A percentile compares a stretch with the other conserved stretches of the same genome.
These are phyloP conservation scores for Phania funesta DNA, from an alignment of 2,888 invertebrate genomes.

Conservation along the genomic window DNA sequence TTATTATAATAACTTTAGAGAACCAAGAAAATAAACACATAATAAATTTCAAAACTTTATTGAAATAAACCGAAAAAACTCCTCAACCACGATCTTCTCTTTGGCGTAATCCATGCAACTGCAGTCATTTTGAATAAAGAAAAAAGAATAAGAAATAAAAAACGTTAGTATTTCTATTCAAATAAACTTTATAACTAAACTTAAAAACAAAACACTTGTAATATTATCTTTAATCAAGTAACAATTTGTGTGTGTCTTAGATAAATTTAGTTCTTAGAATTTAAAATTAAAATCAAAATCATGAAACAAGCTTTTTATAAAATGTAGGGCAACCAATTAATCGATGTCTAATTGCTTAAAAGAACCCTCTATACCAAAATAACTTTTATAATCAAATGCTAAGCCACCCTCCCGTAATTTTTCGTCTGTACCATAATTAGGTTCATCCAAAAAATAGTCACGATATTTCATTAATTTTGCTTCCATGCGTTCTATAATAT, in stretches of 20 bases:
- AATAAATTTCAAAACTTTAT: slow-evolving; percentile 14
- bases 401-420: slow-evolving; percentile 72
- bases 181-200: slow-evolving; percentile 5
- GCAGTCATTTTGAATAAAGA: slow-evolving; percentile 16
- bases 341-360: slow-evolving; percentile 78
- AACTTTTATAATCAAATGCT: slow-evolving; percentile 70
- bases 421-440: slow-evolving; percentile 75
- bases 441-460: slow-evolving; percentile 75
- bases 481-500: slow-evolving; percentile 77
- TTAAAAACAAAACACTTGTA: slow-evolving; percentile 17
- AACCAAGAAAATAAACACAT: too few relatives aligned
- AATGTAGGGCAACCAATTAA: slow-evolving; percentile 67
- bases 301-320: slow-evolving; percentile 30
- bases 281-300: slow-evolving; percentile 26
- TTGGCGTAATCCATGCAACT: slow-evolving; percentile 47
- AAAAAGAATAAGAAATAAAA: slow-evolving; percentile 4
- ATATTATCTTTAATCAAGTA: slow-evolving; percentile 56
- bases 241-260: slow-evolving; percentile 17
- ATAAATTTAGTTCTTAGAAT: slow-evolving; percentile 35
- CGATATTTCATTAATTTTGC: slow-evolving; percentile 72
- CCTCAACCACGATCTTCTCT: slow-evolving; percentile 46
- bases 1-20: too few relatives aligned
- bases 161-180: not conserved
- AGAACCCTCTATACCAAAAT: slow-evolving; percentile 78
- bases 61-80: slow-evolving; percentile 49